Base-by-base conservation (phyloP, 2,113 vertebrate species). In the Meles meles region DNA sequence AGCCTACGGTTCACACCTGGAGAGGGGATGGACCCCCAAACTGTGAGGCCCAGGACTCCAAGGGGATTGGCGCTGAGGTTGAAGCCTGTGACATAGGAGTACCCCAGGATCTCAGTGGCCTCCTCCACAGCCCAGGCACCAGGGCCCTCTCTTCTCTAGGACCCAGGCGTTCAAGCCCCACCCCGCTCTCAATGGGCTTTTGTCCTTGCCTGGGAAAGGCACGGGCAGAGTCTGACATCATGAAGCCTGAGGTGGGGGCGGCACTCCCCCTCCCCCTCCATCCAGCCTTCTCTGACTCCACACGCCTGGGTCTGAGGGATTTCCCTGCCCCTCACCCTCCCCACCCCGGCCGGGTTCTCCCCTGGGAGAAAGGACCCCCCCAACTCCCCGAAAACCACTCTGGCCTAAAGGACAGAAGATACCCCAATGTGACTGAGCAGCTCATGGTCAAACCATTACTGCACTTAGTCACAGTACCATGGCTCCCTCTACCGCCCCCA, bases 211-310 rank as follows among this genome's bases (percentile, higher is more conserved):
- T 98, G 97, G 97, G 98, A 94, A 98, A 97, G 97, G 97, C 98
- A 97, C 98, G 79, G 88, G 97, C 97, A 95, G 98, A 96, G 97
- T 89, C 97, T 98, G 97, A 98, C 97, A 97, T 98, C 97, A 98
- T 96, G 94, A 94, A 96, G 89, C 91, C 74, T 34, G 74, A 79
- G 91, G 79, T 95, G 95, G 97, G 97, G 95, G 95, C 49, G 67
- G 94, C 67, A 90, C 89, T 71, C 57, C 49, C 89, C 65, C 71
- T 39, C 83, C 83, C 61, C 77, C 23, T 44, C 52, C 31, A 25
- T 29, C 67, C 25, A 59, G 29, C 37, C 47, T 27, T 13, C 76
- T 80, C 61, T 18, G 10, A 69, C 59, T 85, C 81, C 82, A 39
- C 12, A 17, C 10, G 44, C 85, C 55, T 17, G 25, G 13, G 84